Base-by-base conservation (phyloP, 2,797 vertebrate species). In the Microtus agrestis region DNA sequence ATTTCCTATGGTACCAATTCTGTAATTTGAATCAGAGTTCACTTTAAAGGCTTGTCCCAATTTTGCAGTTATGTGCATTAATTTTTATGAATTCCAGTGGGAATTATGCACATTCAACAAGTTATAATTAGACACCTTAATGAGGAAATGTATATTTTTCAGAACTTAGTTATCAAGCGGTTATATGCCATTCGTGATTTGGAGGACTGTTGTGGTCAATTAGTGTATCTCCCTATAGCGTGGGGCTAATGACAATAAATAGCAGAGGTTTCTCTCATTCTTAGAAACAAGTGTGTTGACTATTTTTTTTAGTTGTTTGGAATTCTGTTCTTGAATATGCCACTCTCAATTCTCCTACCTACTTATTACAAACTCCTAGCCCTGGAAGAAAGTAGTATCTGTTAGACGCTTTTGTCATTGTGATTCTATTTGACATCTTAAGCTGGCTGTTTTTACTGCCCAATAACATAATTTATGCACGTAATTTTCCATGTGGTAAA, bases 401-500 rank as follows among this genome's bases (percentile, higher is more conserved):
- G 19, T 56, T 56, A 1, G 0, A 91, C 96, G 93, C 61, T n/a
- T 34, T 1, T 81, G 37, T 80, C 89, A n/a, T 31, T 0, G 0
- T 59, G 82, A 56, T 89, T 93, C 37, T 84, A 34, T 96, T 96
- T 94, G 92, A 95, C 86, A 65, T 46, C 77, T 48, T 97, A 82
- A 93, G n/a, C 84, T 95, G 97, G 89, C 96, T 97, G 91, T 85
- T 11, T 84, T 87, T 80, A n/a, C 40, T 61, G 74, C 79, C 91
- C 85, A 88, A n/a, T 51, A 94, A 92, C 51, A 63, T 89, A 74
- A 97, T 97, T 95, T 96, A 93, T 82, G 84, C 90, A 54, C 48
- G n/a, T 93, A 37, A 96, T 94, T 93, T 96, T 92, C 90, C 48
- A 46, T 96, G 27, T 15, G 11, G 11, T 81, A 5, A 34, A 78